Base-by-base conservation (phyloP, 1,140 invertebrate genomes). In the Hormaphis cornu region DNA sequence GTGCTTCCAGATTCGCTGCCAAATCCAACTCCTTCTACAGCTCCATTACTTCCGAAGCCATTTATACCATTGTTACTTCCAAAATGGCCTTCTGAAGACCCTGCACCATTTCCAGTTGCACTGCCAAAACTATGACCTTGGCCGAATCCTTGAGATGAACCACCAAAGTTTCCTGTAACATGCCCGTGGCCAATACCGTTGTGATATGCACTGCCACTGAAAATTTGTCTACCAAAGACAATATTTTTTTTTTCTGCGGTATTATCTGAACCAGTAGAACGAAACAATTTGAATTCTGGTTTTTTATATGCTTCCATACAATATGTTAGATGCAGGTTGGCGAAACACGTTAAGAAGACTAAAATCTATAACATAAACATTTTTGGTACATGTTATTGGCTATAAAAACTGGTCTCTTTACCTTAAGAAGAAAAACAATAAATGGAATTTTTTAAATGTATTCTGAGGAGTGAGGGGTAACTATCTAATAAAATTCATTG, bases 1-100 rank as follows among this genome's bases (percentile, higher is more conserved):
- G 14, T 20, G 22, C 28, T 40, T 18, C 63, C 53, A 20, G 37
- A 54, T 33, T 52, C 59, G 30, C 50, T 53, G 18, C 63, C 71
- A n/a, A 42, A 54, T n/a, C 52, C 58, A 18, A 2, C 26, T 18
- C 18, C 18, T 22, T n/a, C 16, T 50, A 4, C 46, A 50, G 2
- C 18, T 2, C 46, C 46, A 50, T 8, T 22, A 37, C 28, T 61
- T 1, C 42, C 26, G 22, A 48, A 48, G 48, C 59, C 61, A 26
- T 48, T 48, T 22, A 26, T 12, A 24, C 20, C 54, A n/a, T 58
- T 58, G 24, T 24, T 40, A 3, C 20, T 14, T 16, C 35, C 22
- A 2, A 16, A 37, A 16, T 56, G 12, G 6, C 20, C 18, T 9
- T 14, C 61, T 33, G 16, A 48, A 10, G 40, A 3, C 2, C 40